Base-by-base conservation (phyloP, 1,140 invertebrate species). In the Eueides isabella region DNA sequence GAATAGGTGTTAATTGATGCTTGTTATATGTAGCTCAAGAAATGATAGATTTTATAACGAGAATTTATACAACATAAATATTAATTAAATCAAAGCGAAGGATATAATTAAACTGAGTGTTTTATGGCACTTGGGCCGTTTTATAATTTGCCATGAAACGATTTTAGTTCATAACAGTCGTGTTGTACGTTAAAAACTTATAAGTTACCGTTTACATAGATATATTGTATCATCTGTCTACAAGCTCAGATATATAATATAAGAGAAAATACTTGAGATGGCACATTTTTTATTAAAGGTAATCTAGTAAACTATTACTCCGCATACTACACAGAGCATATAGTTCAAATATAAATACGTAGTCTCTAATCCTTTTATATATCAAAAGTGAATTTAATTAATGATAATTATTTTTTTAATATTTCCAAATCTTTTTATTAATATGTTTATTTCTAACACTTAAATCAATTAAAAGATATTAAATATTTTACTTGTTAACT, bases 11-110 rank as follows among this genome's bases (percentile, higher is more conserved):
- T 63, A 68, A 68, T 61, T 67, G 48, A 26, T 63, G 12, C 71
- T 66, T 68, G 72, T 73, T 73, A 65, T 65, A 48, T 38, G 2
- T 26, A 29, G 66, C 19, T 55, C 30, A 72, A 48, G 44, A 30
- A 61, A 31, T 68, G 66, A 63, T 73, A 67, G 38, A 68, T 73
- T 68, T 73, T 73, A 67, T 30, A 35, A 68, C 33, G 23, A 61
- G 48, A 55, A 55, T 68, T 73, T 63, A 48, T 73, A 73, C 38
- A 61, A 38, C 55, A 23, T 72, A 67, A 72, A 72, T 72, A 61
- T 67, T 62, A 64, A 23, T 41, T n/a, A 26, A 41, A 38, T 28
- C 12, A 63, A 67, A 67, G 55, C 67, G 65, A 68, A 73, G 72
- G 72, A 73, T 73, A 67, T 66, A 19, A 44, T 23, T 16, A n/a